Evolutionary conservation across 2,888 invertebrate species (phyloP), one percentile per base, ranked within the genome.

Genomic region (Cryptocephalus primarius): DNA sequence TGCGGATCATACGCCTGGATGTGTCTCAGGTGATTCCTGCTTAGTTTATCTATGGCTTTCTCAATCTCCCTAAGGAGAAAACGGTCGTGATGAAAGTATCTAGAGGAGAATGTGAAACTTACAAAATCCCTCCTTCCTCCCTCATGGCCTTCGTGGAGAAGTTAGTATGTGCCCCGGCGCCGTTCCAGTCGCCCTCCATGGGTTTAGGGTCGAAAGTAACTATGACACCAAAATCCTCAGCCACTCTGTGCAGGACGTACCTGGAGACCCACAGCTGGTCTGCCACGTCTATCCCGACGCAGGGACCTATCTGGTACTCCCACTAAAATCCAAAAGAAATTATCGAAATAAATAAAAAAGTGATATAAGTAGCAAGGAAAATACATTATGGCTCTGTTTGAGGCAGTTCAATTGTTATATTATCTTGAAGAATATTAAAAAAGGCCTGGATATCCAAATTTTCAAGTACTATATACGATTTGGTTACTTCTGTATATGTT

Each of bases 1-100:
- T 90, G 85, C 9, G 95, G 96, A 72, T 97, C 97, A 70, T 97
- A 97, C 54, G 91, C 92, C 65, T 86, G 84, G 70, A 99, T 97
- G 70, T 99, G 97, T 55, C 88, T 83, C 60, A 83, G 79, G 70
- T 99, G 97, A 55, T 87, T 83, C 65, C 89, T 87, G 54, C 92
- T 87, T 56, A 99, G 76, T 70, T 89, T 92, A 69, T 94, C 91
- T 62, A 99, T 96, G 4, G 97, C 97, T 60, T 85, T 85, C 70
- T 97, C 90, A 60, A 99, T 97, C 64, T 85, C 90, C 61, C 88
- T 90, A 70, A 1, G 72, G 72, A 59, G 33, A 53, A 9, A 41
- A 41, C 9, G 10, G 39, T 9, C 2, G 39, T 39, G n/a, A 8
- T 8, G 10, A 39, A 14, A 8, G n/a, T 39, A 14, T 12, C n/a